A percentile compares a stretch with the other conserved stretches of the same genome.
Conservation (phyloP, 2,888 invertebrate species). For the Aquatica leii region DNA sequence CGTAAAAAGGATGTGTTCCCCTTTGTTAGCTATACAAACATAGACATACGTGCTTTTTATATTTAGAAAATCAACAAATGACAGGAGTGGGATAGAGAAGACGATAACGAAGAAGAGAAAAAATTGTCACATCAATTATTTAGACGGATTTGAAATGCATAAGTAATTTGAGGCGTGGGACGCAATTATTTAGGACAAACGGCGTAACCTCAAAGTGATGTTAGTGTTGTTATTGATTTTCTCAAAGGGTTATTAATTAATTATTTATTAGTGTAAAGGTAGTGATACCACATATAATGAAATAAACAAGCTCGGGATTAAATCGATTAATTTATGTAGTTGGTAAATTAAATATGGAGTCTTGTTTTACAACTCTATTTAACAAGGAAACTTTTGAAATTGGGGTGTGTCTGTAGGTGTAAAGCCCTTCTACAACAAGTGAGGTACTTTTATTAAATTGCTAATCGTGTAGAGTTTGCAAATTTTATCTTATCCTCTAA, state of each 20-base stretch:
- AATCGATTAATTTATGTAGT: neutral
- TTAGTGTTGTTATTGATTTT: slow-evolving; percentile 5
- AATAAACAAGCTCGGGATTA: neutral
- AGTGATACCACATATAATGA: neutral
- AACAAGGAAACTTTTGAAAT: too few relatives aligned
- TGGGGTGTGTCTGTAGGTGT: neutral
- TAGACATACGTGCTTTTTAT: slow-evolving; percentile 26
- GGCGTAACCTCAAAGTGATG: too few relatives aligned
- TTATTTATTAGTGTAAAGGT: slow-evolving; percentile 8
- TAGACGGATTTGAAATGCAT: too few relatives aligned
- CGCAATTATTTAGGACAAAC: too few relatives aligned
- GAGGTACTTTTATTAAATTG: slow-evolving; percentile 21
- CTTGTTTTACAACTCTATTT: too few relatives aligned
- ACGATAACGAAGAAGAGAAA: neutral
- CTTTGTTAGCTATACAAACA: slow-evolving; percentile 29
- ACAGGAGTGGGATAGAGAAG: neutral
- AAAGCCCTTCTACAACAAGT: slow-evolving; percentile 16
- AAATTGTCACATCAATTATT: slow-evolving; percentile 12
- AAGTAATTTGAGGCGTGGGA: too few relatives aligned
- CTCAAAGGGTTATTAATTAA: slow-evolving; percentile 26
- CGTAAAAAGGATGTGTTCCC: slow-evolving; percentile 23
- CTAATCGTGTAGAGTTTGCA: slow-evolving; percentile 24
- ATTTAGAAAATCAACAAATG: slow-evolving; percentile 40
- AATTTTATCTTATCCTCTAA: slow-evolving; percentile 20
- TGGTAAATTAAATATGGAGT: too few relatives aligned